These are phyloP conservation scores for Dipus sagitta DNA, from an alignment of 2,797 vertebrate species.

Conservation along the genomic window DNA sequence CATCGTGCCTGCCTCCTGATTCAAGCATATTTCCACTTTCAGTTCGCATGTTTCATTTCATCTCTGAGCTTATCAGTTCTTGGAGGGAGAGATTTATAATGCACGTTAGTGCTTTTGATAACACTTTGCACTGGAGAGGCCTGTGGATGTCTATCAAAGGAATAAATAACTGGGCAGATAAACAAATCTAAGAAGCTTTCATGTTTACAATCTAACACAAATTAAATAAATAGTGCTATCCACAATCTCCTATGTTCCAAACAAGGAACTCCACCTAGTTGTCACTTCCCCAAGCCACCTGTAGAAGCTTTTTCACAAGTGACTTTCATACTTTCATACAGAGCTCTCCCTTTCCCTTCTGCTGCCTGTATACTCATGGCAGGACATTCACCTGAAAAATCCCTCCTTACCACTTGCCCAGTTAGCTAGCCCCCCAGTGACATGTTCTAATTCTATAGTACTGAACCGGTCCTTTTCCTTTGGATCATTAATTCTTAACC, in stretches of 20 bases:
- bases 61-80: constrained; percentile 1
- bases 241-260: neutral
- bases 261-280: constrained; percentile 14
- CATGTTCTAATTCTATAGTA: neutral
- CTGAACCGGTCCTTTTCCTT: constrained; percentile 29
- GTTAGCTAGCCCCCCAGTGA: constrained; percentile 42
- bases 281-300: neutral
- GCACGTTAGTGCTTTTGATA: neutral
- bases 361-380: constrained; percentile 42
- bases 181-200: constrained; percentile 19
- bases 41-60: neutral
- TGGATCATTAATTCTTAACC: constrained; percentile 45
- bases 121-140: constrained; percentile 8
- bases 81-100: constrained; percentile 15
- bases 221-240: neutral
- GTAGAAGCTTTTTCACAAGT: constrained; percentile 42
- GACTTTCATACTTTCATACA: constrained; percentile 71
- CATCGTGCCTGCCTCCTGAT: neutral
- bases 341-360: constrained; percentile 33
- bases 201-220: neutral
- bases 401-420: constrained; percentile 51
- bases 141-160: constrained; percentile 20
- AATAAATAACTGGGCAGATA: neutral
- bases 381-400: constrained; percentile 68
- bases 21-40: constrained; percentile 8